phyloP scores from a whole-genome alignment of 2,888 invertebrate species.

The Steromphala cineraria region DNA sequence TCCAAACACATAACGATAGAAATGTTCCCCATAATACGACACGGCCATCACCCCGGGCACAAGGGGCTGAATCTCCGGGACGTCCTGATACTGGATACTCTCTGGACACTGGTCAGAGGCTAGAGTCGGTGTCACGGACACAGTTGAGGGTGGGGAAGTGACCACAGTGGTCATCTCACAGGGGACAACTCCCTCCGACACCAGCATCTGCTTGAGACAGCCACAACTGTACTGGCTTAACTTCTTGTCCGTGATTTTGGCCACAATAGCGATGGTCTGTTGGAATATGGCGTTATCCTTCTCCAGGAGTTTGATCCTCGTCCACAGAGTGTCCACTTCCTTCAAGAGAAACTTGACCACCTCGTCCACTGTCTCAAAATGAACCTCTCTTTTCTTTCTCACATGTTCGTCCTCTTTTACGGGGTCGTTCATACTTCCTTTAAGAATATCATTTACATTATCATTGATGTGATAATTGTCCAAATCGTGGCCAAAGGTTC shows the following conservation, averaged over 20 bases:
- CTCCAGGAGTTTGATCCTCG: neutral
- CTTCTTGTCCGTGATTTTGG: slow-evolving; percentile 9
- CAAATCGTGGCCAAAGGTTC: too few relatives aligned
- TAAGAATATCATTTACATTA: too few relatives aligned
- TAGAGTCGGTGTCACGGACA: neutral
- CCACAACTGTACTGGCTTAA: neutral
- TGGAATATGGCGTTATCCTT: slow-evolving; percentile 1
- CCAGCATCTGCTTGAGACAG: neutral
- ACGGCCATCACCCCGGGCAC: neutral
- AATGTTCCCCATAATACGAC: neutral
- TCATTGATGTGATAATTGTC: too few relatives aligned
- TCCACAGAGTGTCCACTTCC: neutral
- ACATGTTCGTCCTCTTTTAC: neutral
- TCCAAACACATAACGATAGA: neutral
- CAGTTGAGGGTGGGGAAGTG: neutral
- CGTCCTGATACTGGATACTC: neutral
- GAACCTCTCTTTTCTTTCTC: neutral
- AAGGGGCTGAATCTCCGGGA: neutral
- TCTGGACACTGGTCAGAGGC: neutral
- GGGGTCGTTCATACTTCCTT: too few relatives aligned
- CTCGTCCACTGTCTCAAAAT: neutral
- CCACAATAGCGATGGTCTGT: neutral
- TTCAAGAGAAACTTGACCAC: neutral
- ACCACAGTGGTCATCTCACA: slow-evolving; percentile 8
- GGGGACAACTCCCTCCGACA: neutral